Conservation (phyloP, 2,113 vertebrate species). For the Tilapia sparmanii region DNA sequence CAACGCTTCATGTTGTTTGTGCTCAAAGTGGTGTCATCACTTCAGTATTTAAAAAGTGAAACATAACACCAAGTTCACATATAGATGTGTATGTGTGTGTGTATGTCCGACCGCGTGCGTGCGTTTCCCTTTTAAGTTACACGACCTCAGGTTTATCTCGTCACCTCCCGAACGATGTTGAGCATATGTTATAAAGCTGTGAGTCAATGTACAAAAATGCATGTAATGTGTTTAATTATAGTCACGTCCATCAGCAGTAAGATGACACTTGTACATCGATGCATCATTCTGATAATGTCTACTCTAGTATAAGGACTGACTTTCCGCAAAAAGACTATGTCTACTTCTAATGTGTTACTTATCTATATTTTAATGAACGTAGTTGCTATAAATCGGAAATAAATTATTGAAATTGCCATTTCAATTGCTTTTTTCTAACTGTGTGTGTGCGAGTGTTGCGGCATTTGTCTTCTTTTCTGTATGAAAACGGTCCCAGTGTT, state of each 20-base stretch:
- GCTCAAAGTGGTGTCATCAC: background rate
- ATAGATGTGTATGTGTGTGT: background rate
- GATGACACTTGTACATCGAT: background rate
- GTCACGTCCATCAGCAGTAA: background rate
- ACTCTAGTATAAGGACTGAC: background rate
- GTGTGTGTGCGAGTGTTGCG: background rate
- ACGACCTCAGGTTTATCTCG: background rate
- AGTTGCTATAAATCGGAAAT: background rate
- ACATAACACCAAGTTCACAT: background rate
- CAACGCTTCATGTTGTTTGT: too few species aligned
- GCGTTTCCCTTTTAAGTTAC: background rate
- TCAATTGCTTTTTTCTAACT: background rate
- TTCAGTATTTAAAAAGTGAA: background rate
- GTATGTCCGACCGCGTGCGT: fast-evolving
- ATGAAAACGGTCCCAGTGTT: background rate
- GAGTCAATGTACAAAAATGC: background rate
- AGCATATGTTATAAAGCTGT: background rate
- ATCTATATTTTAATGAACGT: background rate
- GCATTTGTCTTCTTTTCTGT: background rate
- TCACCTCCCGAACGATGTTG: background rate
- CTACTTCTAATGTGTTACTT: background rate
- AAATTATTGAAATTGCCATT: background rate
- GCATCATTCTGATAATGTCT: background rate
- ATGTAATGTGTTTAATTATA: background rate
- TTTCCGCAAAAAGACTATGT: background rate